These are phyloP conservation scores for Hydropsyche betteni DNA, from an alignment of 2,888 invertebrate species.

Conservation along the genomic window DNA sequence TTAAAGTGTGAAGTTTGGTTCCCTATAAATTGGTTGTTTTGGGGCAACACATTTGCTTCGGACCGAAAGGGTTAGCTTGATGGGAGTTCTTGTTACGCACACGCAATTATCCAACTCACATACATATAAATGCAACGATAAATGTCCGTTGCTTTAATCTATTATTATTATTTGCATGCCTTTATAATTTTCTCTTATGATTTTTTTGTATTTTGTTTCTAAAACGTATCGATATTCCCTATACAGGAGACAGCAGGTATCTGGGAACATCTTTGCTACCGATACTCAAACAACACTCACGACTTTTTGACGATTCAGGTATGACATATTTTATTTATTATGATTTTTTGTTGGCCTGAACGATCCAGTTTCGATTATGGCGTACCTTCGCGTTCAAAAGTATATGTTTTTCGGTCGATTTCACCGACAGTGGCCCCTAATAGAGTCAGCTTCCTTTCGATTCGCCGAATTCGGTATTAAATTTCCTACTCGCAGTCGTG, in stretches of 20 bases:
- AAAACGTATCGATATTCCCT: constrained; percentile 32
- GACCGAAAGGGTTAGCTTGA: constrained; percentile 45
- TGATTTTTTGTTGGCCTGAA: background rate
- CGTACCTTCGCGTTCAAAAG: background rate
- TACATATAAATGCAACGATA: constrained; percentile 1
- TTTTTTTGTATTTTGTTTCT: constrained; percentile 21
- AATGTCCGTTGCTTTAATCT: background rate
- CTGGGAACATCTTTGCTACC: constrained; percentile 47
- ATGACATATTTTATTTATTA: constrained; percentile 35
- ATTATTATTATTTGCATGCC: background rate
- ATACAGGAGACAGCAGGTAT: constrained; percentile 48
- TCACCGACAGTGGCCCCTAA: constrained; percentile 30
- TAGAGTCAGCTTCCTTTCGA: constrained; percentile 39
- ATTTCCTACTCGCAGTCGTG: constrained; percentile 31
- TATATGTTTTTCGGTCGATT: background rate
- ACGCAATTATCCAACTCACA: constrained; percentile 23
- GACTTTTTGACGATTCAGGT: constrained; percentile 48
- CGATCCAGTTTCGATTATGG: background rate
- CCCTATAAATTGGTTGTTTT: constrained; percentile 51
- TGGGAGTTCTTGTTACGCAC: constrained; percentile 37
- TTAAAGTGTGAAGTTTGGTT: constrained; percentile 50
- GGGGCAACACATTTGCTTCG: constrained; percentile 40
- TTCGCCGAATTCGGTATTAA: constrained; percentile 34
- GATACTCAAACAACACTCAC: constrained; percentile 49
- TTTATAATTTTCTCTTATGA: background rate